phyloP scores from a whole-genome alignment of 2,797 vertebrate species.

The Sebastes elongatus region DNA sequence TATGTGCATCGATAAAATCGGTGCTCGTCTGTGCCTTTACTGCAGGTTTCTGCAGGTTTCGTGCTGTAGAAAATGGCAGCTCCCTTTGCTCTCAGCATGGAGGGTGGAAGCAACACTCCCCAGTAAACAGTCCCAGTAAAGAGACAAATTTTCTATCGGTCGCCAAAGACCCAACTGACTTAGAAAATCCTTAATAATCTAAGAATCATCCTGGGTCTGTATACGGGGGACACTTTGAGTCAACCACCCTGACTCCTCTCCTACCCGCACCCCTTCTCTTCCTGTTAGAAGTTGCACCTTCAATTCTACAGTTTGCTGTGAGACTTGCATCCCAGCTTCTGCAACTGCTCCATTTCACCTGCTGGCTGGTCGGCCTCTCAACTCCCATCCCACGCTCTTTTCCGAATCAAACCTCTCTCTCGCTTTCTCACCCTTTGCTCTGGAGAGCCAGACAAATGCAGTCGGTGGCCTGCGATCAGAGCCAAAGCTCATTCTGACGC shows the following conservation, averaged over 20 bases:
- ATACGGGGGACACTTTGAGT: conserved; percentile 78
- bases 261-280: conserved; percentile 70
- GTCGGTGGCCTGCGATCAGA: conserved; percentile 27
- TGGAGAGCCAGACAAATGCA: conserved; percentile 75
- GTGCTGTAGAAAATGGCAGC: conserved; percentile 71
- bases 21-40: conserved; percentile 74
- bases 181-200: conserved; percentile 5
- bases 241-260: conserved; percentile 68
- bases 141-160: conserved; percentile 45
- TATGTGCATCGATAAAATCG: conserved; percentile 60
- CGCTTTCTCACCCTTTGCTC: conserved; percentile 63
- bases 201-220: conserved; percentile 77
- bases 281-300: conserved; percentile 82
- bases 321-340: conserved; percentile 84
- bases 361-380: conserved; percentile 77
- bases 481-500: conserved; percentile 32
- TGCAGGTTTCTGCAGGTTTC: conserved; percentile 79
- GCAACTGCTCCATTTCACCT: conserved; percentile 84
- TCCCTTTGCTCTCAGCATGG: conserved; percentile 80
- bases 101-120: conserved; percentile 79
- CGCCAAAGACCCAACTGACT: conserved; percentile 12
- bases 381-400: conserved; percentile 80
- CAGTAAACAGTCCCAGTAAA: conserved; percentile 84
- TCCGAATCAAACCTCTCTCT: conserved; percentile 40
- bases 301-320: conserved; percentile 87